Conservation (phyloP, 1,140 invertebrate species). For the Rhyzopertha dominica region DNA sequence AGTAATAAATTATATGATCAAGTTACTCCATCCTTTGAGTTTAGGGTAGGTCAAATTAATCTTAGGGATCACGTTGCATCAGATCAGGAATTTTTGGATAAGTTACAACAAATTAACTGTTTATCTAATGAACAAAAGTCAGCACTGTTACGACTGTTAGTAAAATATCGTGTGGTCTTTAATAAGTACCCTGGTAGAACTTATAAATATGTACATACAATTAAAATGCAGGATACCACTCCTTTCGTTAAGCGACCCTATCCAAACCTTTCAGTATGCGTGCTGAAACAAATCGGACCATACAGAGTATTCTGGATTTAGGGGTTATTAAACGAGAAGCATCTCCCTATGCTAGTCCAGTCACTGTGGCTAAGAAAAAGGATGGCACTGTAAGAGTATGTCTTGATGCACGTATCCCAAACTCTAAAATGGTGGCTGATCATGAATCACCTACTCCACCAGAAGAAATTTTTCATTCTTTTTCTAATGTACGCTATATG, state of each 20-base stretch:
- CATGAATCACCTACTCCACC: constrained; percentile 29
- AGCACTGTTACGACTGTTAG: not conserved
- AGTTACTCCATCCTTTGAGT: no score
- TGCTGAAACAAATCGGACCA: constrained; percentile 13
- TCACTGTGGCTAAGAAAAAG: constrained; percentile 27
- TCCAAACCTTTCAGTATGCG: constrained; percentile 18
- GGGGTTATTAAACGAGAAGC: constrained; percentile 26
- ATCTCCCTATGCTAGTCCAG: constrained; percentile 39
- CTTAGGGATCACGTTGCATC: no score
- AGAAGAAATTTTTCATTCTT: constrained; percentile 33
- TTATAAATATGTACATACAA: constrained; percentile 17
- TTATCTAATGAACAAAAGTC: no score
- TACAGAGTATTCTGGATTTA: constrained; percentile 24
- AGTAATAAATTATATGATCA: no score
- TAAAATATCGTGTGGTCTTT: constrained; percentile 13
- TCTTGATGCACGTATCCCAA: constrained; percentile 39
- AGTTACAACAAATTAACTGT: no score
- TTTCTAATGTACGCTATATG: constrained; percentile 29
- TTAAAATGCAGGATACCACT: constrained; percentile 17
- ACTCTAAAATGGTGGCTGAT: constrained; percentile 34
- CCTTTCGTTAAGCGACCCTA: constrained; percentile 22
- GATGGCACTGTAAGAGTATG: constrained; percentile 31
- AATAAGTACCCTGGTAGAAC: constrained; percentile 18
- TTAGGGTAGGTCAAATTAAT: no score
- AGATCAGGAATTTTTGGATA: no score